Evolutionary conservation across 2,888 invertebrate genomes (phyloP), one percentile per base, ranked within the genome.

Genomic region (Drosophila putrida): DNA sequence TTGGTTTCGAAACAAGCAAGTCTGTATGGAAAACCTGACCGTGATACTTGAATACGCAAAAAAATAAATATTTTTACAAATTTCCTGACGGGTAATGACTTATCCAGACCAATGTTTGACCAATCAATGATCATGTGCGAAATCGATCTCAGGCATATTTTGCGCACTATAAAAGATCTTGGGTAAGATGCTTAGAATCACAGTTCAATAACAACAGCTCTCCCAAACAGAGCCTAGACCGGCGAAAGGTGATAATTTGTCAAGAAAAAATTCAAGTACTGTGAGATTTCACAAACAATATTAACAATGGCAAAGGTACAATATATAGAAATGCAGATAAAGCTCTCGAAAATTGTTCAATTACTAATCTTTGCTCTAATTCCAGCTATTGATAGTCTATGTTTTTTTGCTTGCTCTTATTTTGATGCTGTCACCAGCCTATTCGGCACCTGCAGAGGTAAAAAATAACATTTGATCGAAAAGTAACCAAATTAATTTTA

Each of bases 71-170:
- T 31, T 15, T 39, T 39, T 15, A 39, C 27, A 35, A 60, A 82
- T 63, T 69, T 63, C 43, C 49, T 35, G 44, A 28, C 61, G 66
- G 68, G 46, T 89, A 88, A 83, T 51, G 89, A 88, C 85, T 63
- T 78, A 35, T 57, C 65, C 82, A 89, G 82, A 46, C 39, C 39
- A 55, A 80, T 82, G 83, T 82, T 74, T 88, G 78, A n/a, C 43
- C 61, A 75, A 72, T 75, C 88, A 83, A 89, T 89, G 82, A 83
- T 75, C 75, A 84, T 85, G 65, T 89, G 83, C 62, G 58, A 85
- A 89, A 75, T 85, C 82, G 27, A 83, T 89, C 79, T 64, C 55
- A 58, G 70, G 65, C 36, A 60, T 46, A 53, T 65, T 70, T 64
- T 80, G 71, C 51, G 49, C 61, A 61, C 82, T 88, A 83, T 83